Conservation (phyloP, 2,888 invertebrate species). For the Folsomia candida region DNA sequence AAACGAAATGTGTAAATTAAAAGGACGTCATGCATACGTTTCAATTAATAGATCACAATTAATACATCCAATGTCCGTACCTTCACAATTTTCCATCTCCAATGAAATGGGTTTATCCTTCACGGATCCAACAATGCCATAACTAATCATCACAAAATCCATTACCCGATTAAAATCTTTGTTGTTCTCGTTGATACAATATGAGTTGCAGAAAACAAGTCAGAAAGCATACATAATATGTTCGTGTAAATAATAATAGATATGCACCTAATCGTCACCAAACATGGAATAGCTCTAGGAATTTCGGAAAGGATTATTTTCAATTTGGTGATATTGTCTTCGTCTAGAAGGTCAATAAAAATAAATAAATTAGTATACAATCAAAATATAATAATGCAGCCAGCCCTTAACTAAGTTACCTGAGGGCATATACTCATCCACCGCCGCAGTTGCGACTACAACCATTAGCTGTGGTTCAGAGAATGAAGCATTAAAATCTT, state of each 20-base stretch:
- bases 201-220: too few relatives aligned
- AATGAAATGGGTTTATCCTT: conserved; percentile 16
- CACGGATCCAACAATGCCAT: conserved; percentile 33
- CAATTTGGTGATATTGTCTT: conserved; percentile 1
- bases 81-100: conserved; percentile 32
- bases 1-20: too few relatives aligned
- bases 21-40: too few relatives aligned
- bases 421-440: conserved; percentile 6
- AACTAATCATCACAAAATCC: conserved; percentile 35
- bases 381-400: background rate
- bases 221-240: too few relatives aligned
- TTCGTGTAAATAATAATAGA: too few relatives aligned
- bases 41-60: too few relatives aligned
- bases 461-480: conserved; percentile 9
- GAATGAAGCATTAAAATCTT: conserved; percentile 19
- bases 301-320: conserved; percentile 6
- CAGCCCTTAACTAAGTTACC: background rate
- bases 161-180: too few relatives aligned
- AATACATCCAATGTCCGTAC: background rate
- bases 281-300: conserved; percentile 20
- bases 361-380: background rate
- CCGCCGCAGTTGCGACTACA: background rate
- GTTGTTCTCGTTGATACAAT: too few relatives aligned
- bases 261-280: conserved; percentile 37
- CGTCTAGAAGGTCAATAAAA: background rate